These are phyloP conservation scores for Zaprionus inermis DNA, from an alignment of 1,140 invertebrate genomes.

Conservation along the genomic window DNA sequence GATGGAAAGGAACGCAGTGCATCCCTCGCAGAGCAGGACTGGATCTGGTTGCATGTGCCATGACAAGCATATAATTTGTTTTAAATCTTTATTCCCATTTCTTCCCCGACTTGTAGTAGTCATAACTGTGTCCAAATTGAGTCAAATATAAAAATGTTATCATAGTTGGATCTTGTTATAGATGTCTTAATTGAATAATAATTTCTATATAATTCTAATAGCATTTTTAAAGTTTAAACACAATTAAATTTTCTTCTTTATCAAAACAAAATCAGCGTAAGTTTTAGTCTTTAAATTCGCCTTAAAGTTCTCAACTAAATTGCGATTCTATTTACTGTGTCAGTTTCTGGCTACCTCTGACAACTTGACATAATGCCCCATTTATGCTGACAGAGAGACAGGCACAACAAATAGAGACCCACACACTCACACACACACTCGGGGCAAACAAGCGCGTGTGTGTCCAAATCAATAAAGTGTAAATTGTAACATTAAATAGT, in stretches of 20 bases:
- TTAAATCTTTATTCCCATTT: not conserved
- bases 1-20: conserved; percentile 23
- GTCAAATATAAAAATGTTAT: too few species aligned
- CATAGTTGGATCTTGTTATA: too few species aligned
- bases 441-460: conserved; percentile 5
- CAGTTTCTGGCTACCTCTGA: conserved; percentile 49
- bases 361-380: conserved; percentile 69
- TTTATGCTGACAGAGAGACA: conserved; percentile 53
- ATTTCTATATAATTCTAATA: too few species aligned
- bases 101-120: not conserved
- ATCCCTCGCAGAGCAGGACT: not conserved
- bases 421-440: conserved; percentile 14
- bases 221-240: too few species aligned
- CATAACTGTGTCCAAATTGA: not conserved
- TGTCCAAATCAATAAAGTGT: conserved; percentile 76
- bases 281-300: not conserved
- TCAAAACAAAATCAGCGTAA: not conserved
- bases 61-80: not conserved
- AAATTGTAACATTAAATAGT: conserved; percentile 83
- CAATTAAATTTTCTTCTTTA: too few species aligned
- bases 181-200: too few species aligned
- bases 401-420: conserved; percentile 29
- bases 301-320: not conserved
- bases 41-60: not conserved
- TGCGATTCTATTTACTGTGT: not conserved